Base-by-base conservation (phyloP, 30 jellyfish, hydroid and myxozoan species). In the Hydractinia echinata region DNA sequence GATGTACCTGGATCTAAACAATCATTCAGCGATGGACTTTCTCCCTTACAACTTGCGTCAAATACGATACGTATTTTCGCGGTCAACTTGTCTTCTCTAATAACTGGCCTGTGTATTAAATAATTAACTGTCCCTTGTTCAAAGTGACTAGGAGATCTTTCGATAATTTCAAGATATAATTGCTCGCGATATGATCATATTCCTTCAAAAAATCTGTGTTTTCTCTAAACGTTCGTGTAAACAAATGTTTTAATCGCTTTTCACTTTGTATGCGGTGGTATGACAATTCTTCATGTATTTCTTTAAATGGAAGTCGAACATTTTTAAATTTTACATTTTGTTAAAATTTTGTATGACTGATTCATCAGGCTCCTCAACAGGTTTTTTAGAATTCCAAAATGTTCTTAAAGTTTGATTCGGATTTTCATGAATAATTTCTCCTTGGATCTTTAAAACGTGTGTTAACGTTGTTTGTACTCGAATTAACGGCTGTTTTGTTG, bases 271-370 rank as follows among this genome's bases (percentile, higher is more conserved):
- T 44, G 74, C 39, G 39, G 39, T 64, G 74, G 39, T 64, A 4
- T n/a, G 51, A 44, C 39, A 64, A 64, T 13, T 44, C 39, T n/a
- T 4, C 74, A 64, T 64, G 74, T n/a, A 7, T 64, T 64, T 64
- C 74, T 64, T 62, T 64, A 64, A 30, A 64, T 51, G 74, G 74
- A n/a, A 64, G 39, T 64, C 74, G 19, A 51, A 64, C 74, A 51
- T 64, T 4, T 64, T 64, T 44, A 51, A 64, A 64, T 64, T 64
- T 13, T n/a, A 64, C 39, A 51, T 64, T 64, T 64, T 64, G 51
- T 6, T 64, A 13, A 64, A 64, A 64, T 64, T 64, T 51, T 64
- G 51, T n/a, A 64, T 51, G 19, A 64, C 73, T 39, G 73, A 62
- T 15, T 15, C 16, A 62, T 62, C 73, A 62, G 73, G 73, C 5